phyloP scores from a whole-genome alignment of 1,140 invertebrate species.

The Argopecten irradians region DNA sequence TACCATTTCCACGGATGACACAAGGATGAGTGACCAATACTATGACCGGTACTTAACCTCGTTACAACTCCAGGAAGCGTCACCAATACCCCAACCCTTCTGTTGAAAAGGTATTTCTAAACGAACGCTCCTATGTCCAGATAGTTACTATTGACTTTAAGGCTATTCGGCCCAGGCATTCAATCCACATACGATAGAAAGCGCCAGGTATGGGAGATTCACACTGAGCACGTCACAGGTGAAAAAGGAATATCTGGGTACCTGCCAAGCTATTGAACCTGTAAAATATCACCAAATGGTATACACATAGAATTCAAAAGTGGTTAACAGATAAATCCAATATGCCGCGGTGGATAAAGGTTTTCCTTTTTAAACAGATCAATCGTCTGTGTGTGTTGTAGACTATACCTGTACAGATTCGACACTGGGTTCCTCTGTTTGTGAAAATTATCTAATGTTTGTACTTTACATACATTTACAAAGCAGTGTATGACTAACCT shows the following conservation, averaged over 20 bases:
- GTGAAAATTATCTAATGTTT: constrained; percentile 18
- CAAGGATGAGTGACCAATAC: neutral
- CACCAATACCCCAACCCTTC: neutral
- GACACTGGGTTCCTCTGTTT: neutral
- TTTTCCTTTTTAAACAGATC: constrained; percentile 17
- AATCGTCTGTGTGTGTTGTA: neutral
- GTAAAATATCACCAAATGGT: constrained; percentile 1
- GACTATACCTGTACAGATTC: neutral
- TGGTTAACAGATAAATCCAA: neutral
- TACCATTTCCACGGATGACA: neutral
- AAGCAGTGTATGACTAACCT: neutral
- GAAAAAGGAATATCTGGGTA: neutral
- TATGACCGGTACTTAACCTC: neutral
- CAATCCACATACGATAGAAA: neutral
- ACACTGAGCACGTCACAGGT: neutral
- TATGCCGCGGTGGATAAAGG: neutral
- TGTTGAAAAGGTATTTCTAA: neutral
- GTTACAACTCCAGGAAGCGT: neutral
- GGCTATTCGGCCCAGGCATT: neutral
- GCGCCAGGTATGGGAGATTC: neutral
- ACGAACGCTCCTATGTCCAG: neutral
- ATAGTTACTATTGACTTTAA: constrained; percentile 7
- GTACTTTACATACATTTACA: neutral
- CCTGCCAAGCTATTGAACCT: neutral
- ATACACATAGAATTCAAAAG: constrained; percentile 3